Base-by-base conservation (phyloP, 2,888 invertebrate species). In the Magallana nippona region DNA sequence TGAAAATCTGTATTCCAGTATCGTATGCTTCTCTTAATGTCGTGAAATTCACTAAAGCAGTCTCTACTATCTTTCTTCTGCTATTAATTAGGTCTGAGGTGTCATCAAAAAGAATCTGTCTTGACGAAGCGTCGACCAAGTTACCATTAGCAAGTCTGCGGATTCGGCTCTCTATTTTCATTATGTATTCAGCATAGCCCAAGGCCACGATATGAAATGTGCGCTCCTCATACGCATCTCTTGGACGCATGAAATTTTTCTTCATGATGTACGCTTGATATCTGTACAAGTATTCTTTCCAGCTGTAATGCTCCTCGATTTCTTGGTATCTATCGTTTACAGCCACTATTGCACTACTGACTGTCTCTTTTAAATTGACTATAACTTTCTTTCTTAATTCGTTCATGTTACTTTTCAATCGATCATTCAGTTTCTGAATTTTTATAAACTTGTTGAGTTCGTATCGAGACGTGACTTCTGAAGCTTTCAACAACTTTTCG, bases 171-270 rank as follows among this genome's bases (percentile, higher is more conserved):
- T 88, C 89, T 5, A 86, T 83, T 19, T 85, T 82, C 44, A 87
- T 86, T 10, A 86, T 85, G 78, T 88, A 89, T 57, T 89, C 89
- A 17, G 88, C 88, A 81, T 88, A 88, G 3, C 83, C 90, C 15
- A 86, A 82, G 13, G 87, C 87, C 11, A 90, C 86, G 2, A 87
- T 84, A 55, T 86, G 86, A 44, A 91, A 84, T 13, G 90, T 90
- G 78, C 91, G 83, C 82, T 91, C 92, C 78, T 92, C 91, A 91
- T 91, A 91, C 0, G 91, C 91, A 60, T 91, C 90, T 2, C 91
- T 85, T 10, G 84, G 89, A 44, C 91, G 82, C 19, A 91, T 84
- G 83, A 92, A 92, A 82, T 92, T 92, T 79, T 89, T 89, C 62
- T 88, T 83, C 0, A 91, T 71, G 17, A 88, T 85, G 81, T 89